Evolutionary conservation across 1,140 invertebrate species (phyloP).

Genomic region (Octopus bimaculoides): DNA sequence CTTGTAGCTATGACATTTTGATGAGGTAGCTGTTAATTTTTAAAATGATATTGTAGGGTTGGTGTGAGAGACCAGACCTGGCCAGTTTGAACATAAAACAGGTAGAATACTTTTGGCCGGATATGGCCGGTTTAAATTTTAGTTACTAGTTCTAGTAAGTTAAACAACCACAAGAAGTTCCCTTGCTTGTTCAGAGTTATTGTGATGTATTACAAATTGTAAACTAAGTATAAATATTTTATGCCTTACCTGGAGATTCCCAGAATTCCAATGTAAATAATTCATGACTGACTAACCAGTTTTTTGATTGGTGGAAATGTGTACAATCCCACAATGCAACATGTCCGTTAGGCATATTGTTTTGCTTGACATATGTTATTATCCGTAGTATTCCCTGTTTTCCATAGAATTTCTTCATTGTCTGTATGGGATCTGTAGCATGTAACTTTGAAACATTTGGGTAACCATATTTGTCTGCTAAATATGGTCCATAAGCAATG

Average conservation of each 20-base stretch:
- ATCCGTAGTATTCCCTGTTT: constrained; percentile 50
- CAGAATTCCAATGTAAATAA: constrained; percentile 54
- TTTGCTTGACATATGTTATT: constrained; percentile 46
- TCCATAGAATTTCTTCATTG: constrained; percentile 46
- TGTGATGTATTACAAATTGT: too few relatives aligned
- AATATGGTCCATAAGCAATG: constrained; percentile 50
- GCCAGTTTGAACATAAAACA: too few relatives aligned
- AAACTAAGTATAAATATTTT: too few relatives aligned
- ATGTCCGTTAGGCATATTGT: constrained; percentile 47
- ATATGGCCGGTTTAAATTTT: too few relatives aligned
- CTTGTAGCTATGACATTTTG: too few relatives aligned
- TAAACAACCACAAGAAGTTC: too few relatives aligned
- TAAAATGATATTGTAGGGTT: too few relatives aligned
- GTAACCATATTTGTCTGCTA: constrained; percentile 52
- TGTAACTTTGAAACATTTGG: constrained; percentile 48
- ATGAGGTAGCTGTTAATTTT: too few relatives aligned
- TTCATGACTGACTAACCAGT: constrained; percentile 44
- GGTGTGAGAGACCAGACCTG: too few relatives aligned
- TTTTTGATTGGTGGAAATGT: constrained; percentile 46
- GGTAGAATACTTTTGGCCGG: too few relatives aligned
- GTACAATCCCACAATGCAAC: constrained; percentile 54
- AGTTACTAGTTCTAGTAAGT: too few relatives aligned
- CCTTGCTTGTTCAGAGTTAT: too few relatives aligned
- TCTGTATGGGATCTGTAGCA: constrained; percentile 37
- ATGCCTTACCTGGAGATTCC: constrained; percentile 48